Conservation (phyloP, 2,113 vertebrate genomes). For the Sceloporus undulatus region DNA sequence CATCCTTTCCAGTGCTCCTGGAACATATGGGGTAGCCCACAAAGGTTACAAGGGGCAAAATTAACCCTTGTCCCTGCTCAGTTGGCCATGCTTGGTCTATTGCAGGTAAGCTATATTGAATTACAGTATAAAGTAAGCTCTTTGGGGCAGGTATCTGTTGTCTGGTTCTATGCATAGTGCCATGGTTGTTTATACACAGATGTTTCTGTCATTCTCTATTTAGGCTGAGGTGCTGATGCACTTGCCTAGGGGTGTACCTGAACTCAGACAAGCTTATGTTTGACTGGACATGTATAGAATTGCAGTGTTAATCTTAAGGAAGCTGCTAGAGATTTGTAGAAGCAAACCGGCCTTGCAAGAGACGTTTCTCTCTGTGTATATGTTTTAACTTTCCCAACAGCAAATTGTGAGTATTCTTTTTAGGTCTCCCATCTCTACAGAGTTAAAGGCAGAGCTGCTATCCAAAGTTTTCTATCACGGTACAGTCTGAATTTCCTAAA, state of each 20-base stretch:
- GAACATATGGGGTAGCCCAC: too few relatives aligned
- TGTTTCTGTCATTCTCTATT: neutral
- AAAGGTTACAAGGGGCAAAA: too few relatives aligned
- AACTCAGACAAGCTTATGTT: neutral
- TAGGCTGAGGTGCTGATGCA: neutral
- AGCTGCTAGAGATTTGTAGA: neutral
- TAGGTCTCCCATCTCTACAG: too few relatives aligned
- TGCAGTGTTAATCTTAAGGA: neutral
- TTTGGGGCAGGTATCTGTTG: too few relatives aligned
- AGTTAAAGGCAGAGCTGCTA: neutral
- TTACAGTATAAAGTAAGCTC: too few relatives aligned
- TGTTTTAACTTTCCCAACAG: conserved; percentile 21
- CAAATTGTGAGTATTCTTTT: conserved; percentile 19
- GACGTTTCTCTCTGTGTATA: neutral
- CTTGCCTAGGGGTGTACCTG: neutral
- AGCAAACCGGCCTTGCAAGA: neutral
- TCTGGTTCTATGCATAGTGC: too few relatives aligned
- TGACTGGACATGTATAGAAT: neutral
- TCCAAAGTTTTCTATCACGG: too few relatives aligned
- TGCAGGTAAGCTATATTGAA: too few relatives aligned
- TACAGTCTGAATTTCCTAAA: neutral
- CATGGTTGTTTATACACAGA: neutral
- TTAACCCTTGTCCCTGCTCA: too few relatives aligned
- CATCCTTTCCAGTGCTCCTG: too few relatives aligned
- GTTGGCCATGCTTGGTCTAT: too few relatives aligned